Evolutionary conservation across 2,888 invertebrate species (phyloP).

Genomic region (Leptopilina myrica): DNA sequence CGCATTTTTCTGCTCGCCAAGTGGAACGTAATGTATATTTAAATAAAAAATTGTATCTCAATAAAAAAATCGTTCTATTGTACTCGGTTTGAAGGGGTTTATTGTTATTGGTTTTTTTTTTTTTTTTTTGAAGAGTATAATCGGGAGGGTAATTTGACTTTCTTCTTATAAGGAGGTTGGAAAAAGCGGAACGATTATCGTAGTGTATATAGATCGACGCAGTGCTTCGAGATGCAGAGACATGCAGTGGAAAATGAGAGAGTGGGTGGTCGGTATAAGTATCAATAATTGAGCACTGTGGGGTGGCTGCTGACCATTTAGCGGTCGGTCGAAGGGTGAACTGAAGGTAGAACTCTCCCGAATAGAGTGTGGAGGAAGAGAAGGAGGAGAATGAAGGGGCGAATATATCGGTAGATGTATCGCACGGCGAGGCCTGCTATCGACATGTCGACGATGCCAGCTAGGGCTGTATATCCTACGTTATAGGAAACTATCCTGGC

Average conservation of each 20-base stretch:
- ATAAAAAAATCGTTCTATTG: too few species aligned
- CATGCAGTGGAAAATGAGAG: slow-evolving; percentile 51
- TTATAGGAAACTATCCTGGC: slow-evolving; percentile 70
- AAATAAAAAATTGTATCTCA: too few species aligned
- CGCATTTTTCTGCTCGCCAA: too few species aligned
- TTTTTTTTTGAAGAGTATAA: neutral
- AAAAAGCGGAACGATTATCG: slow-evolving; percentile 45
- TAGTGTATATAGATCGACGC: slow-evolving; percentile 16
- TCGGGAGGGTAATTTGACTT: neutral
- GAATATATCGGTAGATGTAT: slow-evolving; percentile 71
- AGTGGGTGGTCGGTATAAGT: slow-evolving; percentile 64
- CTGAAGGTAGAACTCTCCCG: slow-evolving; percentile 52
- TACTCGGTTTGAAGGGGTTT: too few species aligned
- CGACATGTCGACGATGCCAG: slow-evolving; percentile 73
- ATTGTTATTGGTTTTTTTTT: neutral
- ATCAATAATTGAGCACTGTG: slow-evolving; percentile 75
- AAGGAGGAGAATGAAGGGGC: too few species aligned
- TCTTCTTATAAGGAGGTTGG: slow-evolving; percentile 9
- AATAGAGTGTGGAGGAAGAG: slow-evolving; percentile 55
- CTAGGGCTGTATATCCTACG: slow-evolving; percentile 60
- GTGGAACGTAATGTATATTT: too few species aligned
- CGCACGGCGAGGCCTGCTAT: slow-evolving; percentile 74
- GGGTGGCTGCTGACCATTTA: slow-evolving; percentile 73
- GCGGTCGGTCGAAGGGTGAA: slow-evolving; percentile 69
- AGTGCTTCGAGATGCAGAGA: slow-evolving; percentile 47